Conservation (phyloP, 2,113 vertebrate species). For the Gracilinanus agilis region DNA sequence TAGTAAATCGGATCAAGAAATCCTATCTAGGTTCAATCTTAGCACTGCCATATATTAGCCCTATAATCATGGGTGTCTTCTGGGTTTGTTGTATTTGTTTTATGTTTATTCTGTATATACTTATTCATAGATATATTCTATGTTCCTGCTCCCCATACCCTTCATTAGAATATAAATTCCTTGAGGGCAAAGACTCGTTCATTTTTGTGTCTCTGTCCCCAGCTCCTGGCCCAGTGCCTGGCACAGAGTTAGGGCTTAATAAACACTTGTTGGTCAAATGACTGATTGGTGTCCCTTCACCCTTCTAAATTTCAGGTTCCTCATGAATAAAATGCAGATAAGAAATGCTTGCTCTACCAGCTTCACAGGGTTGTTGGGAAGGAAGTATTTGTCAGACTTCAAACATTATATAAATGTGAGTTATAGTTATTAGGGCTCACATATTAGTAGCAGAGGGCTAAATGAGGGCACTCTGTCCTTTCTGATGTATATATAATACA, state of each 20-base stretch:
- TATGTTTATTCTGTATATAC: too few relatives aligned
- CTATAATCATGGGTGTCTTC: rapidly evolving
- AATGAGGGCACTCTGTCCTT: background rate
- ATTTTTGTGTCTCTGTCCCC: background rate
- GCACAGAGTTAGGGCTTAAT: background rate
- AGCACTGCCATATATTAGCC: background rate
- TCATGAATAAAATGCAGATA: background rate
- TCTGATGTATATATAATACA: background rate
- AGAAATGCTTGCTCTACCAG: background rate
- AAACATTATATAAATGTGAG: background rate
- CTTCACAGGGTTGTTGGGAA: background rate
- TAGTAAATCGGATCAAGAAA: background rate
- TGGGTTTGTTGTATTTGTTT: background rate
- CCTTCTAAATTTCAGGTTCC: background rate
- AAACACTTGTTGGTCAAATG: background rate
- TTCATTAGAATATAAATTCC: background rate
- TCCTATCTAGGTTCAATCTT: background rate
- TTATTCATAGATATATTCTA: background rate
- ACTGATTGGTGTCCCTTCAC: background rate
- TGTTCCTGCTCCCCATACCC: background rate
- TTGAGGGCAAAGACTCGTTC: background rate
- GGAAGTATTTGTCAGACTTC: background rate
- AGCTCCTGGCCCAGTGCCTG: background rate
- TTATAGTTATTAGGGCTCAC: background rate
- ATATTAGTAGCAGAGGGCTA: background rate